These are phyloP conservation scores for Saturnia pavonia DNA, from an alignment of 2,888 invertebrate species.

Conservation along the genomic window DNA sequence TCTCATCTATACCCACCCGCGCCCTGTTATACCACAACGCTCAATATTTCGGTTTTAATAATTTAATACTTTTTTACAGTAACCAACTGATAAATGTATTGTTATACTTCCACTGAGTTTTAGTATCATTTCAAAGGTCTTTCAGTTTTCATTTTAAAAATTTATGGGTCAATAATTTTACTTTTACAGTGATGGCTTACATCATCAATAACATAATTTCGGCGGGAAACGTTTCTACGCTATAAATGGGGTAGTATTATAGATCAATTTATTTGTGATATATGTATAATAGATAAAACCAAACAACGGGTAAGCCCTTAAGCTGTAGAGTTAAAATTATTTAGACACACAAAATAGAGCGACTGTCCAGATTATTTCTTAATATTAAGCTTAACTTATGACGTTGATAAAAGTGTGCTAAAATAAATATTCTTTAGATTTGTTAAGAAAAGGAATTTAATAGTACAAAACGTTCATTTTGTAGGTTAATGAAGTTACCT, in stretches of 20 bases:
- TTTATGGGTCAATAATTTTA: conserved; percentile 71
- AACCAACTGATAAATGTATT: neutral
- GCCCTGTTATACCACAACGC: conserved; percentile 54
- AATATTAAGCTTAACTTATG: neutral
- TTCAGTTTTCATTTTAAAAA: conserved; percentile 36
- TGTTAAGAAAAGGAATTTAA: neutral
- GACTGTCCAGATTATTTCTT: neutral
- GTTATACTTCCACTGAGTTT: conserved; percentile 1
- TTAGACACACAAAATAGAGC: neutral
- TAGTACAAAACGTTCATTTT: neutral
- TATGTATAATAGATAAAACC: neutral
- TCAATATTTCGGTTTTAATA: conserved; percentile 53
- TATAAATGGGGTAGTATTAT: conserved; percentile 18
- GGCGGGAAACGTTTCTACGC: conserved; percentile 66
- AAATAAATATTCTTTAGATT: neutral
- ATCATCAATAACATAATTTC: conserved; percentile 66
- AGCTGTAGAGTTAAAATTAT: neutral
- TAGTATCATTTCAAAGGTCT: neutral
- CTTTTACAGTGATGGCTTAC: conserved; percentile 65
- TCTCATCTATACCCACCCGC: conserved; percentile 48
- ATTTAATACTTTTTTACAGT: conserved; percentile 12
- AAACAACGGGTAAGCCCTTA: conserved; percentile 4
- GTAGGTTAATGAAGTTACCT: neutral
- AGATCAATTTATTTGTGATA: neutral
- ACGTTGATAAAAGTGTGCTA: neutral